Conservation (phyloP, 2,888 invertebrate species). For the Scelioninae gen. 2 region DNA sequence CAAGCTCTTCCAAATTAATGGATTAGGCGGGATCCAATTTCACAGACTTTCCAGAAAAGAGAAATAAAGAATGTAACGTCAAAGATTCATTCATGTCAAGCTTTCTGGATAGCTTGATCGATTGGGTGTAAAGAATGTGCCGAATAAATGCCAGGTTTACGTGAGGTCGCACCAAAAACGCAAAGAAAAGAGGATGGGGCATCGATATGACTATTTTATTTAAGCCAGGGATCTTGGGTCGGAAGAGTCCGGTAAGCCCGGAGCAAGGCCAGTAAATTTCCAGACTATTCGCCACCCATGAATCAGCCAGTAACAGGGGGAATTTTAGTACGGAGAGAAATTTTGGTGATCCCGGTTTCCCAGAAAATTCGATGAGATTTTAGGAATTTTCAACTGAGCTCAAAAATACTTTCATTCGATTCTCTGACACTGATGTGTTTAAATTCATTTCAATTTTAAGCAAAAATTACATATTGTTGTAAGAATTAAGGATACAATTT, state of each 20-base stretch:
- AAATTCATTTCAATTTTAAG: no score
- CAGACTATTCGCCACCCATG: constrained; percentile 31
- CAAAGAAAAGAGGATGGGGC: constrained; percentile 40
- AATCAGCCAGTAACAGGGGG: constrained; percentile 33
- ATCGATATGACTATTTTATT: constrained; percentile 39
- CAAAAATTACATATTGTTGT: no score
- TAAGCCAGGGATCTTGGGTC: constrained; percentile 34
- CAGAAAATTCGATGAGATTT: constrained; percentile 33
- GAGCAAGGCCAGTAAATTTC: constrained; percentile 34
- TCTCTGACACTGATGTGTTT: no score
- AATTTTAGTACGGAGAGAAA: constrained; percentile 15
- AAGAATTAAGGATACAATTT: no score
- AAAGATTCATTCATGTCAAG: constrained; percentile 65
- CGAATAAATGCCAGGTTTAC: constrained; percentile 35
- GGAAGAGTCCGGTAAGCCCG: constrained; percentile 35
- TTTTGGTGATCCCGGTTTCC: constrained; percentile 32
- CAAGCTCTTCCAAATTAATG: no score
- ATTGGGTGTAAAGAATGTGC: constrained; percentile 64
- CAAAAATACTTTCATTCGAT: constrained; percentile 29
- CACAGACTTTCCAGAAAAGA: background rate
- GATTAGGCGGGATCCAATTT: constrained; percentile 14
- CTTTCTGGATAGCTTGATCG: constrained; percentile 64
- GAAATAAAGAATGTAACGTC: background rate
- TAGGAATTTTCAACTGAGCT: constrained; percentile 25
- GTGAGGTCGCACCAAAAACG: constrained; percentile 18